These are phyloP conservation scores for Bombus breviceps DNA, from an alignment of 1,140 invertebrate genomes.

Conservation along the genomic window DNA sequence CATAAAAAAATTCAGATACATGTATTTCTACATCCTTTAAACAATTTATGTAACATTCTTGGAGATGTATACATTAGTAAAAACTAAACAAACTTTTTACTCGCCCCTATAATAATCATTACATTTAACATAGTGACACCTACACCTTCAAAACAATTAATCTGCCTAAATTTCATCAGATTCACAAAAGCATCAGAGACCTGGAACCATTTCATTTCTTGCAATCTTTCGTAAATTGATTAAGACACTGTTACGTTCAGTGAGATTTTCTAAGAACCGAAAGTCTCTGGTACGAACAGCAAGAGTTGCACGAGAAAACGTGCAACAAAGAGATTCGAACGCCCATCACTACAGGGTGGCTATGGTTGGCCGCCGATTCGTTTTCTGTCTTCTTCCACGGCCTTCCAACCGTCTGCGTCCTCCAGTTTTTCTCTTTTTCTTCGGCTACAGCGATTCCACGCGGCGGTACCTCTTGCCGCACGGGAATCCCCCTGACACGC, in stretches of 20 bases:
- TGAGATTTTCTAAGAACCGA: not conserved
- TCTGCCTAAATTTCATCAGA: not conserved
- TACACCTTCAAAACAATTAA: not conserved
- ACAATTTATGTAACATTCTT: not conserved
- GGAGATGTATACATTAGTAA: not conserved
- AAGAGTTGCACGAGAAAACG: slow-evolving; percentile 3
- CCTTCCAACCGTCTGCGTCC: slow-evolving; percentile 11
- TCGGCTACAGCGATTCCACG: slow-evolving; percentile 48
- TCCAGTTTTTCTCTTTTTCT: slow-evolving; percentile 46
- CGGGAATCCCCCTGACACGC: slow-evolving; percentile 72
- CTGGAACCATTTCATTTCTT: not conserved
- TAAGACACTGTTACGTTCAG: not conserved
- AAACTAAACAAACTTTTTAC: not conserved
- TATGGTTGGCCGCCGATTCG: slow-evolving; percentile 24
- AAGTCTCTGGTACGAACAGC: too few relatives aligned
- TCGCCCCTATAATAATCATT: not conserved
- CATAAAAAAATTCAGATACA: too few relatives aligned
- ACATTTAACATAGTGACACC: not conserved
- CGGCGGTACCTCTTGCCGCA: slow-evolving; percentile 65
- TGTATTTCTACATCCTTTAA: too few relatives aligned
- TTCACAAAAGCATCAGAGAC: not conserved
- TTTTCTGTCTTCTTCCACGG: slow-evolving; percentile 24
- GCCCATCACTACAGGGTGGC: slow-evolving; percentile 19
- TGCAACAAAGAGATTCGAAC: slow-evolving; percentile 36
- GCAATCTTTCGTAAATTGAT: not conserved